Conservation (phyloP, 2,797 vertebrate genomes). For the Gymnoscopelus braueri region DNA sequence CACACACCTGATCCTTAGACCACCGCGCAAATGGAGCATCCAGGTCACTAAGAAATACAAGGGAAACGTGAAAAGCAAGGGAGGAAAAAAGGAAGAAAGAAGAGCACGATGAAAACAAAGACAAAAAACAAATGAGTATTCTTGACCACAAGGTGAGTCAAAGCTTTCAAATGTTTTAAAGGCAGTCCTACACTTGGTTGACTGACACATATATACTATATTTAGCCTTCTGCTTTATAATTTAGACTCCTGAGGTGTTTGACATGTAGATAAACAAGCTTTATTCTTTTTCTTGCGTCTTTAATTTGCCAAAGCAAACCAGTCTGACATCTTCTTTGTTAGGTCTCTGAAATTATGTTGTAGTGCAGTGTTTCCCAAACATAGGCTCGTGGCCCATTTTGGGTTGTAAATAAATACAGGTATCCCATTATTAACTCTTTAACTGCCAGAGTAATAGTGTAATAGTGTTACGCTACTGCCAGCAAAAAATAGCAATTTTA, state of each 20-base stretch:
- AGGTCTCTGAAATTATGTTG: no score
- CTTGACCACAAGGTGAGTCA: neutral
- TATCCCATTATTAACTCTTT: no score
- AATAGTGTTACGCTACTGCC: no score
- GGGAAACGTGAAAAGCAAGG: neutral
- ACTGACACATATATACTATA: neutral
- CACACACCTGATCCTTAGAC: conserved; percentile 96
- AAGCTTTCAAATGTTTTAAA: neutral
- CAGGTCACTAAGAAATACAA: conserved; percentile 84
- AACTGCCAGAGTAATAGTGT: no score
- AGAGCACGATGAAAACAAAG: neutral
- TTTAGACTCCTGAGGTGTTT: neutral
- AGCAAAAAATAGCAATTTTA: no score
- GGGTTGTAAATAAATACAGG: no score
- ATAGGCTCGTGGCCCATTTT: no score
- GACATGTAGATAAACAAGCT: neutral
- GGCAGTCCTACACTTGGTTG: neutral
- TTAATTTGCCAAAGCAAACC: no score
- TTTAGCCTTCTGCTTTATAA: neutral
- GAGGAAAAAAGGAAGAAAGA: conserved; percentile 5
- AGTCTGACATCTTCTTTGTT: no score
- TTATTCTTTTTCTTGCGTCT: neutral
- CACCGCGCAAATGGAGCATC: conserved; percentile 97
- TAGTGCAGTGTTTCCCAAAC: no score
- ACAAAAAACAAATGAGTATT: neutral